Evolutionary conservation across 37 sponge, comb jelly and placozoan species (phyloP), one percentile per base, ranked within the genome.

Genomic region (Crambe crambe): DNA sequence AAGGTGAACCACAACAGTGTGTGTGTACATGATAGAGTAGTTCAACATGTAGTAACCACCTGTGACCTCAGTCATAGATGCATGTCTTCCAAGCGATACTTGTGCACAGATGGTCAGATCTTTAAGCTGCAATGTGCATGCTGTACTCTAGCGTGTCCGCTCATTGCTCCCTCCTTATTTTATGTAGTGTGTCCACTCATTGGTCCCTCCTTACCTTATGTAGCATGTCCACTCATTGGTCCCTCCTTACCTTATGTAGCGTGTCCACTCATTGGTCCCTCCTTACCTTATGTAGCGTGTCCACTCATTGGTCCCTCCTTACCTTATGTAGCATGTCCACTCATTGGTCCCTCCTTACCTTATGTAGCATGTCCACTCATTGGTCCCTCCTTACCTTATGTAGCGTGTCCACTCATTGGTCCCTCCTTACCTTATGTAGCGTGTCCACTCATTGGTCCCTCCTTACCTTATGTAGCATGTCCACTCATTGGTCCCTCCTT

Each of bases 401-500:
- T n/a, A n/a, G n/a, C n/a, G 30, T 5, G 3, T 56, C 18, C 42
- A 23, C 18, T 8, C 58, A 29, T 23, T 27, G 47, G 6, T 37
- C 54, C 62, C 34, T 54, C 66, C 38, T 38, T 39, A 32, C 42
- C 58, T 42, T 38, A 2, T 47, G 0, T 77, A 96, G 97, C 75
- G 89, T 85, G 70, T 85, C 88, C 25, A 82, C 86, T 26, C 92
- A 91, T 62, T 89, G 86, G 81, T 80, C 91, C 2, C 87, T 96
- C 10, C 87, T 94, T 20, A 62, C 62, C 64, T 84, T n/a, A n/a
- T n/a, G n/a, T n/a, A n/a, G n/a, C n/a, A 12, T 5, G 3, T 56
- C 18, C 42, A 23, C 18, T 8, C 58, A 29, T 23, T 27, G 47
- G 6, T 37, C 54, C 62, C 34, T 54, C 66, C 38, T 38, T 39